Base-by-base conservation (phyloP, 1,140 invertebrate species). In the Drosophila persimilis region DNA sequence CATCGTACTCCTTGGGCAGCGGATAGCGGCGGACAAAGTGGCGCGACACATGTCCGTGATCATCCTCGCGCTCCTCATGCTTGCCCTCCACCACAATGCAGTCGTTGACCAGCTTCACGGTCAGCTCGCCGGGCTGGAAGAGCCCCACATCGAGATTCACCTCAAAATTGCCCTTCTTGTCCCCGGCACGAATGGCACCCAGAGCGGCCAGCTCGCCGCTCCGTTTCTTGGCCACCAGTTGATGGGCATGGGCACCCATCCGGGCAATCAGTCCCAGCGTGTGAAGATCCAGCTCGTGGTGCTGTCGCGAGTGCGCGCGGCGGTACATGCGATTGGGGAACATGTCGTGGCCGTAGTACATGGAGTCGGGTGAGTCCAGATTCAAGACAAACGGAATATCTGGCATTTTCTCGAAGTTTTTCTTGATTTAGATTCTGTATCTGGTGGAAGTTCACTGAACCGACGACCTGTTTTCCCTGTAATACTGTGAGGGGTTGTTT, bases 81-180 rank as follows among this genome's bases (percentile, higher is more conserved):
- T 95, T 95, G 0, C 93, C 95, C 88, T 94, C 93, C 9, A 96
- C 92, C 2, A 95, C 92, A 1, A 96, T 91, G 51, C 92, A 93
- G 44, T 95, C 93, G 64, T 95, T 95, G 0, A 94, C 92, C 1
- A 95, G 94, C 90, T 95, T 97, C 0, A 97, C 95, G 15, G 92
- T 94, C 17, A 97, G 93, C 91, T 97, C 96, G 55, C 96, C 94
- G 0, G 96, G 95, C 29, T 94, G 92, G 91, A 94, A 96, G 43
- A 95, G 94, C 9, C 94, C 92, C 5, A 96, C 93, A 77, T 96
- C 95, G 50, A 96, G 90, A 59, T 93, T 92, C 43, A 95, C 93
- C 75, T 94, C 92, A 61, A 93, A 92, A 44, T 90, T 90, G 6
- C 74, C 74, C 35, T 67, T 45, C 15, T 80, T 73, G 44, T 84